These are phyloP conservation scores for Pelecanus crispus DNA, from an alignment of 2,113 vertebrate genomes.

Conservation along the genomic window DNA sequence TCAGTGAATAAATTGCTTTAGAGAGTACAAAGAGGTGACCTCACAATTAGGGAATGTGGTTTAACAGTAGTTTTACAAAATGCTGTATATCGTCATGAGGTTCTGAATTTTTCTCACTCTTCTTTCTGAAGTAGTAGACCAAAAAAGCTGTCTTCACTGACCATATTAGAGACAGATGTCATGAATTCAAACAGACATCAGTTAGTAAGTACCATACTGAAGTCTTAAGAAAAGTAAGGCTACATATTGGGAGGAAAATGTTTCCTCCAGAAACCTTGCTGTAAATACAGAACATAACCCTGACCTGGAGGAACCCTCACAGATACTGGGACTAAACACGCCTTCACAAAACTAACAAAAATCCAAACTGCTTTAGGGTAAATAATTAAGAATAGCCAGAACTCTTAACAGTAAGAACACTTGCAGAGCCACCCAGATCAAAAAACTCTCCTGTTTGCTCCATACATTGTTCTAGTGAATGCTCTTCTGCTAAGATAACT, in stretches of 20 bases:
- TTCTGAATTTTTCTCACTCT: background rate
- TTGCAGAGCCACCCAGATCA: background rate
- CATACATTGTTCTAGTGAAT: background rate
- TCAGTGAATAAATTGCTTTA: background rate
- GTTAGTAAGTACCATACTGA: background rate
- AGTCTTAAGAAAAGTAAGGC: background rate
- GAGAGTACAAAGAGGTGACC: background rate
- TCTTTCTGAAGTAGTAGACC: background rate
- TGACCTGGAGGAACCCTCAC: background rate
- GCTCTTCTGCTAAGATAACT: background rate
- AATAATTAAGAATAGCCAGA: background rate
- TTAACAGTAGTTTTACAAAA: slow-evolving; percentile 15
- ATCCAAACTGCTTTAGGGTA: background rate
- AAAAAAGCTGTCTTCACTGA: background rate
- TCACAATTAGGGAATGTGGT: background rate
- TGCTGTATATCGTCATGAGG: background rate
- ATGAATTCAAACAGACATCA: background rate
- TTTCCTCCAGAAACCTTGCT: background rate
- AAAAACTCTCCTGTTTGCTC: background rate
- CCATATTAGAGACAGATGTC: background rate
- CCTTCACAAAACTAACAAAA: background rate
- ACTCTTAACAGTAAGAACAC: background rate
- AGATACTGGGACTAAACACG: background rate
- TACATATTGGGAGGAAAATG: background rate
- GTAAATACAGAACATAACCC: background rate